Evolutionary conservation across 2,797 vertebrate species (phyloP), one percentile per base, ranked within the genome.

Genomic region (Myotis daubentonii): DNA sequence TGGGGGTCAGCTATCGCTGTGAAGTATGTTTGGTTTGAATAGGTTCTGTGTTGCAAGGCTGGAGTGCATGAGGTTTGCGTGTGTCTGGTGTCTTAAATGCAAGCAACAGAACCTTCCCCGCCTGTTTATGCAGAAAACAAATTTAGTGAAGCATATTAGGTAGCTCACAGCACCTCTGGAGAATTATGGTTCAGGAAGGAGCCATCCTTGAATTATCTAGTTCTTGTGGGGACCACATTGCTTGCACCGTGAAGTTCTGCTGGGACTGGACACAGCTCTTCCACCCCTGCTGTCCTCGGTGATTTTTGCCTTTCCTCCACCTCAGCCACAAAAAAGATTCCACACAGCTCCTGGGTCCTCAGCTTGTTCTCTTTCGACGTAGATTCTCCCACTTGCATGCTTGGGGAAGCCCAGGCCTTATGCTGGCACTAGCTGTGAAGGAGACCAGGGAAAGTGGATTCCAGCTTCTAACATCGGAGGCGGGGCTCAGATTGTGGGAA

Each of bases 111-210:
- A 38, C 1, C 2, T 41, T 0, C 7, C 5, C 5, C 41, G 78
- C 87, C 23, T 84, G 47, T 76, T 95, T 83, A 75, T 44, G 79
- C 28, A 76, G 71, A 76, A 72, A 83, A 22, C 22, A 75, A 82
- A 89, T 83, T 53, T 47, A 85, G 76, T 66, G 33, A 83, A 87
- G n/a, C 38, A 4, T 3, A 25, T 30, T 16, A 74, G 41, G 72
- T 16, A 36, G 71, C 30, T 94, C 51, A 38, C 16, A 81, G 81
- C 47, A 2, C 71, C 93, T 75, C 87, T 74, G 60, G 85, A 81
- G 88, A 78, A 47, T 11, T 22, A 13, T 2, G 33, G 38, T 60
- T 72, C n/a, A 13, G 82, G 57, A 82, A 75, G 74, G 25, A 95
- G 38, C 33, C 22, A 62, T 49, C 23, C 4, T 51, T 1, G 8